These are phyloP conservation scores for Drosophila setifemur DNA, from an alignment of 1,140 invertebrate genomes.

Conservation along the genomic window DNA sequence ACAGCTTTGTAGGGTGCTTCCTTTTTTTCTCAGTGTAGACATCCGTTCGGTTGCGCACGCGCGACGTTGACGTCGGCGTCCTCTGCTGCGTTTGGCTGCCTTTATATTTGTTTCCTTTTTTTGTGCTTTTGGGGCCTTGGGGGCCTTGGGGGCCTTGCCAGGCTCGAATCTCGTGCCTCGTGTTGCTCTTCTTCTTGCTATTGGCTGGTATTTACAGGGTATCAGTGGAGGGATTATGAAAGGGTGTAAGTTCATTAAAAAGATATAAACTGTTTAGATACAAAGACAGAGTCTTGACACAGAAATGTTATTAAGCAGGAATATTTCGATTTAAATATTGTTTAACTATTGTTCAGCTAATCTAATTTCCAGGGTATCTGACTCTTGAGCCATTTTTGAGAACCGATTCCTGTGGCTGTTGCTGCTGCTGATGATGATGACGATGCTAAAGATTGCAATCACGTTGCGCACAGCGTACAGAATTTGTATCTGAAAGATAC, in stretches of 20 bases:
- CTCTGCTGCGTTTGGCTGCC: slow-evolving; percentile 19
- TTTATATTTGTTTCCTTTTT: slow-evolving; percentile 31
- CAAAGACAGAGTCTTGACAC: too few species aligned
- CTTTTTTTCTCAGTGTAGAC: slow-evolving; percentile 22
- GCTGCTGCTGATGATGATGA: slow-evolving; percentile 59
- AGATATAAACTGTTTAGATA: too few species aligned
- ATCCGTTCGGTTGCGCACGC: slow-evolving; percentile 75
- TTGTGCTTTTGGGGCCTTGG: slow-evolving; percentile 45
- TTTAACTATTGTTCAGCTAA: not conserved
- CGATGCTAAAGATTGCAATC: slow-evolving; percentile 79
- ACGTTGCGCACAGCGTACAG: slow-evolving; percentile 64
- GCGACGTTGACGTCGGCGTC: slow-evolving; percentile 40
- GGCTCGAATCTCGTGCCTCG: slow-evolving; percentile 62
- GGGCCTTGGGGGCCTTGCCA: slow-evolving; percentile 36
- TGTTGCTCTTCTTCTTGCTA: slow-evolving; percentile 48
- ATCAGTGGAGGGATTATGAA: not conserved
- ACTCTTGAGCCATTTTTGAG: not conserved
- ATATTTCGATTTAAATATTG: not conserved
- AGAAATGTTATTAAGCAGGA: too few species aligned
- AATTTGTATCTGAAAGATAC: slow-evolving; percentile 75
- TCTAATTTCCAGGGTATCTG: not conserved
- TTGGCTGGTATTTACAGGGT: slow-evolving; percentile 33
- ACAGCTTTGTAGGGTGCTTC: too few species aligned
- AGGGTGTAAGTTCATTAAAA: too few species aligned
- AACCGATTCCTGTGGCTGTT: slow-evolving; percentile 20